phyloP scores from a whole-genome alignment of 1,140 invertebrate species.

The Daktulosphaira vitifoliae region DNA sequence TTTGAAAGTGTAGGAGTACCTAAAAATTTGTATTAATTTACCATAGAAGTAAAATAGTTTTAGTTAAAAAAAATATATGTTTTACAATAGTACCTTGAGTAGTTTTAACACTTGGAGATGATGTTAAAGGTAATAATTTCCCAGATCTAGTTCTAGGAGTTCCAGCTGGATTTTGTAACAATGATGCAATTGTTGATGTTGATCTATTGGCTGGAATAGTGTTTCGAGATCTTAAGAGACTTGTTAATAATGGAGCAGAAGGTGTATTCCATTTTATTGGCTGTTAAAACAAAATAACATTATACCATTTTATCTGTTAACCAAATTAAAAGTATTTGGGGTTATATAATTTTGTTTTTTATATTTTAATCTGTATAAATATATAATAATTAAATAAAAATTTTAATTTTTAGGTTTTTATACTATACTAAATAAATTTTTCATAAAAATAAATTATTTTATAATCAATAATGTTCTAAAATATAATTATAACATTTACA shows the following conservation, averaged over 20 bases:
- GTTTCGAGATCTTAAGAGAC: slow-evolving; percentile 20
- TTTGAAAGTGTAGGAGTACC: slow-evolving; percentile 27
- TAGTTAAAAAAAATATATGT: neutral
- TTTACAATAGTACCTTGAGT: slow-evolving; percentile 3
- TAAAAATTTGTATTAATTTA: neutral
- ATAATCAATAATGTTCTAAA: no score
- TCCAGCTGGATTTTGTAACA: slow-evolving; percentile 4
- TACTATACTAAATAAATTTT: no score
- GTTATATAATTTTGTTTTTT: no score
- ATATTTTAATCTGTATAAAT: no score
- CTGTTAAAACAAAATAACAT: neutral
- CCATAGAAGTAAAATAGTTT: neutral
- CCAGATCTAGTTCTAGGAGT: slow-evolving; percentile 28
- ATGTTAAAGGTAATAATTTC: slow-evolving; percentile 16
- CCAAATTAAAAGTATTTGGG: no score
- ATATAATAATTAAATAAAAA: no score
- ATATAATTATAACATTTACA: no score
- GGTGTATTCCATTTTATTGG: slow-evolving; percentile 29
- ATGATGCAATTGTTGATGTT: neutral
- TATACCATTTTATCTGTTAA: no score
- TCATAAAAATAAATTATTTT: no score
- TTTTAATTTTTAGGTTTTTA: no score
- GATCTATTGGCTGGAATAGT: slow-evolving; percentile 13
- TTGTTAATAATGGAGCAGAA: slow-evolving; percentile 25
- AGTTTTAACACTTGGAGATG: neutral